These are phyloP conservation scores for Pterocles gutturalis DNA, from an alignment of 2,113 vertebrate species.

Conservation along the genomic window DNA sequence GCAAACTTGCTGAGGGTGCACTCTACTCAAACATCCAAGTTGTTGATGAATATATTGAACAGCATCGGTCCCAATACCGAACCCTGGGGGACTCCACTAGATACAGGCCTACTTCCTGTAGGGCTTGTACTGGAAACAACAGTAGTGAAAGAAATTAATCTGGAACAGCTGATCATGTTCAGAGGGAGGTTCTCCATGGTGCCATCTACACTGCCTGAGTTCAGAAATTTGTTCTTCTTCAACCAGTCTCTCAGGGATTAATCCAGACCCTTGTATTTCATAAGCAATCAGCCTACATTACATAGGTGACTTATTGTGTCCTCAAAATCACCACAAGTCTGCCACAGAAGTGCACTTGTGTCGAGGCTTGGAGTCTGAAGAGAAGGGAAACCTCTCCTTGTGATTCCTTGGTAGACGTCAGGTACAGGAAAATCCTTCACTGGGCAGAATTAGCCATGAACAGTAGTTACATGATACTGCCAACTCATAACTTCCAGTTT, in stretches of 20 bases:
- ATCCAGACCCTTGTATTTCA: background rate
- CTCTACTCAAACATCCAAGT: too few species aligned
- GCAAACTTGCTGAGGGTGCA: too few species aligned
- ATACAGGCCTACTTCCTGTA: background rate
- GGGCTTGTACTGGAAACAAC: background rate
- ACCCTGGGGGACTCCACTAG: too few species aligned
- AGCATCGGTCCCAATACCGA: too few species aligned
- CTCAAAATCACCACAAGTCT: background rate
- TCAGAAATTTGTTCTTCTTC: background rate
- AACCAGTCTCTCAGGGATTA: background rate
- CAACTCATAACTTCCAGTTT: background rate
- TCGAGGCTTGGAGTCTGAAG: fast-evolving
- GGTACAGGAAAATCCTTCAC: background rate
- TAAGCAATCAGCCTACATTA: background rate
- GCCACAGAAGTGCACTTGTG: background rate
- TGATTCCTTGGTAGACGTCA: background rate
- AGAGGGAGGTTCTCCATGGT: background rate
- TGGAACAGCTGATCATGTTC: background rate
- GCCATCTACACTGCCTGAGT: background rate
- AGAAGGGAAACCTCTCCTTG: background rate
- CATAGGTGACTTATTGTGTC: background rate
- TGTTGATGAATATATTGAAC: too few species aligned
- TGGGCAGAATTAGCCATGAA: background rate
- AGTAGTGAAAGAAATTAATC: background rate
- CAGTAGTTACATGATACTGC: background rate